A percentile compares a stretch with the other conserved stretches of the same genome.
phyloP scores from a whole-genome alignment of 2,113 vertebrate species.

The Odontesthes bonariensis region DNA sequence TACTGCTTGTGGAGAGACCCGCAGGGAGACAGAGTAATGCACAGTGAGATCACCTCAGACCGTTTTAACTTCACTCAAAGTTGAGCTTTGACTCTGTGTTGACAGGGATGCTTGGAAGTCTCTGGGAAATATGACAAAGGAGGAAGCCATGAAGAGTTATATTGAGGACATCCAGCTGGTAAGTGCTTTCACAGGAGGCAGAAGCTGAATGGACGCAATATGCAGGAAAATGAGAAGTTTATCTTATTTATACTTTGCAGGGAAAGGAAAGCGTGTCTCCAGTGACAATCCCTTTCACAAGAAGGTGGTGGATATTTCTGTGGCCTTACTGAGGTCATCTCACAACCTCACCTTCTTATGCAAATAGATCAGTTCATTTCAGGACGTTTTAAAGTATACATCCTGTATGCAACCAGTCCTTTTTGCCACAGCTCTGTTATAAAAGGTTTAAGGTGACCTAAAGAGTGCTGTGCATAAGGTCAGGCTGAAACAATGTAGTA shows the following conservation, averaged over 20 bases:
- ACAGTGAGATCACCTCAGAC: not conserved
- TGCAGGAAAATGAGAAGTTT: slow-evolving; percentile 3
- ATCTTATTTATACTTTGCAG: not conserved
- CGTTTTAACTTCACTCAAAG: not conserved
- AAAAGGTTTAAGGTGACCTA: no score
- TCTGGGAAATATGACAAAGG: slow-evolving; percentile 93
- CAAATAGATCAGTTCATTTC: not conserved
- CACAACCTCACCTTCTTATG: not conserved
- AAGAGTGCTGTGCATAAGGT: no score
- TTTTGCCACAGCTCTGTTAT: not conserved
- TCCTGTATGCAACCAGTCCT: no score
- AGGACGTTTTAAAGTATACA: no score
- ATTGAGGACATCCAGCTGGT: slow-evolving; percentile 98
- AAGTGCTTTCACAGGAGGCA: slow-evolving; percentile 52
- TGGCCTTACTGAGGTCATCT: not conserved
- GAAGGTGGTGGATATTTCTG: no score
- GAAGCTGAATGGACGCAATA: slow-evolving; percentile 4
- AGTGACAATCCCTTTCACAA: no score
- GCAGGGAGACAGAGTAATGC: not conserved
- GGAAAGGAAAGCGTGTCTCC: no score
- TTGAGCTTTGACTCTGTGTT: slow-evolving; percentile 53
- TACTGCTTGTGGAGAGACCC: not conserved
- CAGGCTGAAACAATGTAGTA: no score
- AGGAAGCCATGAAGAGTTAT: slow-evolving; percentile 96
- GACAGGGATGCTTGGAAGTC: slow-evolving; percentile 95